Evolutionary conservation across 2,888 invertebrate species (phyloP), one percentile per base, ranked within the genome.

Genomic region (Asteroscopus sphinx): DNA sequence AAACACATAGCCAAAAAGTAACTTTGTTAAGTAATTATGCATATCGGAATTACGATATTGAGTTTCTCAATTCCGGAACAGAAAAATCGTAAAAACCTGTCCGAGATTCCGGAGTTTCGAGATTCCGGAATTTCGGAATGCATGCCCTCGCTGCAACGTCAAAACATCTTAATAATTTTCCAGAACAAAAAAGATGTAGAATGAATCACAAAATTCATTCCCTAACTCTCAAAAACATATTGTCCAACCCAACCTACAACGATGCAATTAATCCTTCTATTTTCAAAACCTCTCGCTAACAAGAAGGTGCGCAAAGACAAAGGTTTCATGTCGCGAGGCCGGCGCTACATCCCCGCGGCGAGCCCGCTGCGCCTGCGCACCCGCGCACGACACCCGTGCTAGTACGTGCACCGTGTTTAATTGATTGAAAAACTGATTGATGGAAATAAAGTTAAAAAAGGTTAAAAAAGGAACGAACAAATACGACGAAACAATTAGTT

Each of bases 261-360:
- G 15, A 25, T 6, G 17, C 40, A 46, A 67, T 53, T 45, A 67
- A 58, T 16, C 44, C n/a, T 47, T 42, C 26, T 59, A 32, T 39
- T 42, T 54, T 54, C 53, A 48, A 62, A 59, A 17, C 21, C 12
- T 37, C 32, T 9, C 16, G 39, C 53, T 76, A 76, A 73, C 66
- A 60, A 57, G 71, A 56, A 76, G 72, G 77, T 72, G 77, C 53
- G 62, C 62, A 66, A 57, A 75, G 73, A 76, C 79, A 79, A 79
- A 66, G 73, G 59, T 41, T 48, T 30, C 80, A 67, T 58, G 76
- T 68, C 35, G 68, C 51, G 66, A 41, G 37, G 55, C 33, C 16
- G 42, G 47, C 51, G 64, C 51, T 45, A 47, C 63, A 67, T 44
- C 59, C 77, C 75, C 61, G 73, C 70, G 65, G 68, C 12, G 78